Base-by-base conservation (phyloP, 2,113 vertebrate species). In the Haemorhous mexicanus region DNA sequence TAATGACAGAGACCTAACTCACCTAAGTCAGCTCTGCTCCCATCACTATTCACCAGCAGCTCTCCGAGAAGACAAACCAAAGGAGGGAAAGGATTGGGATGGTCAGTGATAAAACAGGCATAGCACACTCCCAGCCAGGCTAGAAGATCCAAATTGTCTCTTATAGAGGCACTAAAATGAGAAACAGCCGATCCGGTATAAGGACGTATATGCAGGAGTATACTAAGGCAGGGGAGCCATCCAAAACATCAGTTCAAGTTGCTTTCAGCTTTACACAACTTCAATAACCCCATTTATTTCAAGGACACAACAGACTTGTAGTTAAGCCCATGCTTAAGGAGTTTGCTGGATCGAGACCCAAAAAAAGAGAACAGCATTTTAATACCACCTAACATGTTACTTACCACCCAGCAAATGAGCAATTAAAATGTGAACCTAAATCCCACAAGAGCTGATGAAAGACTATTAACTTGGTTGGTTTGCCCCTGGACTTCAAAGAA, bases 381-480 rank as follows among this genome's bases (percentile, higher is more conserved):
- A 86, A 87, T 47, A 84, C 3, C 33, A 81, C 11, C 10, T 33
- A 52, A 20, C 21, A 24, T 53, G 20, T 70, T 69, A 62, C 11
- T 5, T 43, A 26, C 33, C 47, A 80, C 37, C 4, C 35, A 41
- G 52, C 6, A 80, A 86, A 23, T 0, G 0, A 81, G 73, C 17
- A 74, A 83, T 49, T 88, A 88, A 73, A 56, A 84, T 87, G 21
- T 43, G 50, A 67, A 88, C 39, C 6, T 32, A 62, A 83, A 83
- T 47, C 53, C 44, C 67, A 62, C 3, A 1, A 26, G 20, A 83
- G 8, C 0, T 49, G 28, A 90, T 44, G 24, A 90, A 69, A 80
- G 63, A 66, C 35, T 55, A 33, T 61, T 26, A 33, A 2, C 53
- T 53, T 84, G 17, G 15, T 4, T 85, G 41, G 26, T 66, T 62